Evolutionary conservation across 2,797 vertebrate species (phyloP).

Genomic region (Cyclopterus lumpus): DNA sequence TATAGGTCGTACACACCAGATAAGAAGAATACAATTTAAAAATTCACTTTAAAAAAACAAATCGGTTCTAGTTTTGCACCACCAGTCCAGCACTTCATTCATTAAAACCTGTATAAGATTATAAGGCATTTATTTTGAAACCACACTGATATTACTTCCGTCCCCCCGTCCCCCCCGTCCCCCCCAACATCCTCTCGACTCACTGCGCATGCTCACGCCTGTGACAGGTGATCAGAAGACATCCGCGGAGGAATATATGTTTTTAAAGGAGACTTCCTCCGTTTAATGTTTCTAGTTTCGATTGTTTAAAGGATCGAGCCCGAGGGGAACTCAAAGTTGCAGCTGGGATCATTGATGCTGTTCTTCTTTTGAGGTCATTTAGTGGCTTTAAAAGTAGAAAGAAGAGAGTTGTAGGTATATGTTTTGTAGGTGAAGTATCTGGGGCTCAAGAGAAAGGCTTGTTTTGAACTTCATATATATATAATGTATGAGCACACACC

Average conservation of each 20-base stretch:
- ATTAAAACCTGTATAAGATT: rapidly evolving
- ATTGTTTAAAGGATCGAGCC: not conserved
- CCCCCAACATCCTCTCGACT: constrained; percentile 37
- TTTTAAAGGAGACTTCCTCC: constrained; percentile 80
- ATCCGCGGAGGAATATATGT: constrained; percentile 64
- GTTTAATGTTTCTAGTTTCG: constrained; percentile 1
- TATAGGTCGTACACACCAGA: not conserved
- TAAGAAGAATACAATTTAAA: not conserved
- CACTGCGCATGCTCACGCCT: constrained; percentile 85
- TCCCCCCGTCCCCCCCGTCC: not conserved
- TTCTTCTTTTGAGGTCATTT: not conserved
- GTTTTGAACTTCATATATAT: constrained; percentile 26
- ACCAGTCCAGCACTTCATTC: rapidly evolving
- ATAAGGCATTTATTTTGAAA: constrained; percentile 43
- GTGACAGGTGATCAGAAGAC: constrained; percentile 81
- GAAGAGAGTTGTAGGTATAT: not conserved
- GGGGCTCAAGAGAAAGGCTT: not conserved
- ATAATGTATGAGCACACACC: constrained; percentile 28
- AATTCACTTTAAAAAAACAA: not conserved
- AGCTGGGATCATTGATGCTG: not conserved
- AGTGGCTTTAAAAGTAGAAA: not conserved
- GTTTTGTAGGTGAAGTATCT: constrained; percentile 42
- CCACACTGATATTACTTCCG: not conserved
- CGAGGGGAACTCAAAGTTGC: not conserved
- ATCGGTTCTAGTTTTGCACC: not conserved